These are phyloP conservation scores for Leucoraja erinaceus DNA, from an alignment of 2,113 vertebrate species.

Conservation along the genomic window DNA sequence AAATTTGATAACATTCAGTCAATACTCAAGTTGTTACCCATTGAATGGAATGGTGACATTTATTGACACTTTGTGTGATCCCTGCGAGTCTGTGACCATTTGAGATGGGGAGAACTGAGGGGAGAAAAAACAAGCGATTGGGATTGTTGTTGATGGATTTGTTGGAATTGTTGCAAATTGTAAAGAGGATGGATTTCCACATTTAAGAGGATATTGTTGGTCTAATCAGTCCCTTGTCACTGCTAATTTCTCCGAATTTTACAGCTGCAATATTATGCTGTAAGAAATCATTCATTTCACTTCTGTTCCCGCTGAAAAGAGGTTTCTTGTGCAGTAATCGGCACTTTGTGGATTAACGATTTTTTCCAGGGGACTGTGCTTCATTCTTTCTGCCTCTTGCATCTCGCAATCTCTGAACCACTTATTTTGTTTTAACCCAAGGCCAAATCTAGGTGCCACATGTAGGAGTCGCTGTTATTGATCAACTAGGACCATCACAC, in stretches of 20 bases:
- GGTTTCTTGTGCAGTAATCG: not conserved
- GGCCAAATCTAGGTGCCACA: slow-evolving; percentile 16
- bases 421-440: not conserved
- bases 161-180: not conserved
- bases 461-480: not conserved
- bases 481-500: not conserved
- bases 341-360: not conserved
- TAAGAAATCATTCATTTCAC: not conserved
- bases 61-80: not conserved
- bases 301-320: not conserved
- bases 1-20: not conserved
- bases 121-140: not conserved
- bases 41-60: not conserved
- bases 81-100: not conserved
- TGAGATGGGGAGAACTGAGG: not conserved
- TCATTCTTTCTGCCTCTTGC: no score
- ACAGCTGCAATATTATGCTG: not conserved
- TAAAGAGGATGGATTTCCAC: not conserved
- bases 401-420: not conserved
- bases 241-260: not conserved
- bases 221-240: not conserved
- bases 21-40: not conserved
- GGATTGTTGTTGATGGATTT: not conserved
- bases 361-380: not conserved
- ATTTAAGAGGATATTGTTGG: not conserved